Evolutionary conservation across 2,113 vertebrate species (phyloP), one percentile per base, ranked within the genome.

Genomic region (Aegithalos caudatus): DNA sequence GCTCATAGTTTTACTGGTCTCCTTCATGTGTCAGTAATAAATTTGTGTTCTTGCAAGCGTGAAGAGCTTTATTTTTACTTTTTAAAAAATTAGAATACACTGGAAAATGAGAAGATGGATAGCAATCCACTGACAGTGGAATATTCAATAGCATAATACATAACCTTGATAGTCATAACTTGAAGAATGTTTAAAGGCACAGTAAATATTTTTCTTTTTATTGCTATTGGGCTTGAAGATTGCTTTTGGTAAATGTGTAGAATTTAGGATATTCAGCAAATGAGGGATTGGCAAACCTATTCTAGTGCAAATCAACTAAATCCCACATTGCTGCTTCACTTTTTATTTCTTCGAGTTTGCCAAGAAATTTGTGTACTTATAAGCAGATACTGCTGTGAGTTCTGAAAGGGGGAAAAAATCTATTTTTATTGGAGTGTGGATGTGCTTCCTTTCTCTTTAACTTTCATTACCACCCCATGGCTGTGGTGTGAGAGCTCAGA

Each of bases 71-170:
- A 85, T 95, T 97, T 97, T 76, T 76, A 54, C 20, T 35, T 86
- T n/a, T 94, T 90, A 81, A 45, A 50, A 92, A 94, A 97, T 95
- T 90, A 93, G 50, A 69, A 85, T 92, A 81, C 35, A 18, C 54
- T 77, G 35, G 70, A 79, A 96, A 96, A 93, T 91, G 58, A 92
- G 88, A 87, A 96, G 80, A 57, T 92, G 73, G 50, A 81, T 95
- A 84, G 48, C 84, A 91, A 85, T 93, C 76, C 70, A 45, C 48
- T 88, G 94, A 79, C 24, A 56, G 38, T 2, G 2, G 23, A 27
- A 9, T 85, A 74, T 95, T 96, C 50, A 83, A 57, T 9, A 40
- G 60, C 40, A 33, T 64, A 76, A 73, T 76, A 27, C 5, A 28
- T 65, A 70, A 84, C 90, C 61, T 78, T 58, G 33, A 12, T 7